phyloP scores from a whole-genome alignment of 2,797 vertebrate genomes.

The Tolypeutes matacus region DNA sequence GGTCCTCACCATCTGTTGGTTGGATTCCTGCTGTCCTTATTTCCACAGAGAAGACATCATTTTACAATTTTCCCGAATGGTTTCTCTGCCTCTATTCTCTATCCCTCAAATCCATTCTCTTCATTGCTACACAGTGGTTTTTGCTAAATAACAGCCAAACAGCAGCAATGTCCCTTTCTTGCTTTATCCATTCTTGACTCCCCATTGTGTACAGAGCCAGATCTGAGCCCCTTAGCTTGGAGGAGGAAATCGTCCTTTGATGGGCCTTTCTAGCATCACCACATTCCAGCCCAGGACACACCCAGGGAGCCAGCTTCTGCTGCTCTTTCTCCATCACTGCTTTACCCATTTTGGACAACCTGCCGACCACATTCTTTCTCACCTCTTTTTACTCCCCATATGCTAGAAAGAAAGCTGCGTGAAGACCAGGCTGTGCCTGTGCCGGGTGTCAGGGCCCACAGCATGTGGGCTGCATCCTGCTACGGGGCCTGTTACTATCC shows the following conservation, averaged over 20 bases:
- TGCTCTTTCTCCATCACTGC: neutral
- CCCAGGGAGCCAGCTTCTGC: neutral
- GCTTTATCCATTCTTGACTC: neutral
- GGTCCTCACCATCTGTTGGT: neutral
- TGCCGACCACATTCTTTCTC: neutral
- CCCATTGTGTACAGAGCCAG: neutral
- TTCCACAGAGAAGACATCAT: neutral
- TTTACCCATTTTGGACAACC: neutral
- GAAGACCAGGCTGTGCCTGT: neutral
- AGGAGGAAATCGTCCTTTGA: neutral
- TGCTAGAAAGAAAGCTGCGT: neutral
- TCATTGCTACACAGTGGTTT: neutral
- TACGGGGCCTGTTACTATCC: neutral
- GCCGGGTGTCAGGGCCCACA: neutral
- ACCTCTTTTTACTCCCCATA: neutral
- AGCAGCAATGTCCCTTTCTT: neutral
- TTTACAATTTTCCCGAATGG: neutral
- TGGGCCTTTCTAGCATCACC: neutral
- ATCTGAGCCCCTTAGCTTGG: neutral
- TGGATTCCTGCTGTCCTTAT: neutral
- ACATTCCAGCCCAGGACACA: neutral
- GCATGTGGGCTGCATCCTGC: neutral
- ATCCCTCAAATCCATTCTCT: neutral
- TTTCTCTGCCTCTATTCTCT: neutral
- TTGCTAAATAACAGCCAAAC: neutral